Base-by-base conservation (phyloP, 2,888 invertebrate genomes). In the Sphaeridia pumilis region DNA sequence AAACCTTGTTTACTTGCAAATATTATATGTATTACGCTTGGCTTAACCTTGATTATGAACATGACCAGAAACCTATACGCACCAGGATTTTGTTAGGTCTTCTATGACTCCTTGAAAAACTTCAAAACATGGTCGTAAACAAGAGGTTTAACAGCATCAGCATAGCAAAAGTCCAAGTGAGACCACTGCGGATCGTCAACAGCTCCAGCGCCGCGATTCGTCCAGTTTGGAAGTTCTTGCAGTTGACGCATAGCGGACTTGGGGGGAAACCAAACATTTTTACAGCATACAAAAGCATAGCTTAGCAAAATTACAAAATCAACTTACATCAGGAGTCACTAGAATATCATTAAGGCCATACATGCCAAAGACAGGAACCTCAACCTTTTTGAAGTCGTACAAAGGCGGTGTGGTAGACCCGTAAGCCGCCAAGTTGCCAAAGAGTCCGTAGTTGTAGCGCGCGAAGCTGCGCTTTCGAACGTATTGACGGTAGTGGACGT, bases 311-410 rank as follows among this genome's bases (percentile, higher is more conserved):
- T 14, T 31, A 10, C 10, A 14, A 31, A 31, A 31, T 38, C 17
- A 38, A 17, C 20, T 14, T 38, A 25, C 27, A n/a, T 14, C 26
- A 12, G 45, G 45, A 2, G 12, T 45, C n/a, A 26, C 26, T n/a
- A 45, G 45, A 4, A 22, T 4, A 21, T 45, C 45, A 26, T 26
- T 45, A 24, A 14, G 7, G 5, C 45, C 45, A n/a, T 45, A 45
- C 26, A 45, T 12, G 3, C 26, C 45, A 22, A 45, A 45, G 26
- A 45, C 45, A 5, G 45, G 45, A 5, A 45, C 45, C 2, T 4
- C 27, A n/a, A 22, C 22, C n/a, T 45, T 45, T 14, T 25, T 45
- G 26, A 45, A 20, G 45, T 45, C 45, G 20, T 21, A 45, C 4
- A 3, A 3, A 3, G 45, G 45, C 2, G 45, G 45, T 24, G 25